Percentiles rank a stretch among this genome's conserved stretches.
These are phyloP conservation scores for Tiliacea aurago DNA, from an alignment of 2,888 invertebrate species.

Conservation along the genomic window DNA sequence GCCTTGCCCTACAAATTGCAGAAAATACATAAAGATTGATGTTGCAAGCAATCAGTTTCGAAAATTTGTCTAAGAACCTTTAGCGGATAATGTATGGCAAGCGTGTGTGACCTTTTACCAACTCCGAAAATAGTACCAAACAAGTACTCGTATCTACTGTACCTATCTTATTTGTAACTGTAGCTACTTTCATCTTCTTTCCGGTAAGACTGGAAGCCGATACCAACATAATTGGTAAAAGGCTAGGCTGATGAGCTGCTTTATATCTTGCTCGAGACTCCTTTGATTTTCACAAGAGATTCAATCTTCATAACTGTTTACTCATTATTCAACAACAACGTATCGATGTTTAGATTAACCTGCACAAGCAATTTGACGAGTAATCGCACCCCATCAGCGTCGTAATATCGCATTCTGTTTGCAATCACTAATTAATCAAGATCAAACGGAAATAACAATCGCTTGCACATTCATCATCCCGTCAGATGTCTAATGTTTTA, in stretches of 20 bases:
- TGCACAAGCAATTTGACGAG: slow-evolving; percentile 67
- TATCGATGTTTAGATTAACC: slow-evolving; percentile 64
- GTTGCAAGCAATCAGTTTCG: too few species aligned
- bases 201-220: background rate
- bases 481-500: slow-evolving; percentile 59
- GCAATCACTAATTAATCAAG: slow-evolving; percentile 87
- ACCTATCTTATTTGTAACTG: background rate
- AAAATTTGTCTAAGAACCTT: background rate
- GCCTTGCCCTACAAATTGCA: background rate
- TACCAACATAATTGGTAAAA: background rate
- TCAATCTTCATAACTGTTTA: slow-evolving; percentile 19
- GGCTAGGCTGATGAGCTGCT: background rate
- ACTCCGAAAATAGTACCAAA: background rate
- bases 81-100: background rate
- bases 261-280: background rate
- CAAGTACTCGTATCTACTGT: background rate
- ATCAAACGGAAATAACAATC: slow-evolving; percentile 84
- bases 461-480: slow-evolving; percentile 72
- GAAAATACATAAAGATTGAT: background rate
- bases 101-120: background rate
- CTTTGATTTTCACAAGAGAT: background rate
- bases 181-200: background rate
- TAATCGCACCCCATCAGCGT: slow-evolving; percentile 75
- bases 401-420: slow-evolving; percentile 87
- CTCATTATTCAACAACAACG: slow-evolving; percentile 46